Evolutionary conservation across 2,888 invertebrate genomes (phyloP).

Genomic region (Melanargia galathea): DNA sequence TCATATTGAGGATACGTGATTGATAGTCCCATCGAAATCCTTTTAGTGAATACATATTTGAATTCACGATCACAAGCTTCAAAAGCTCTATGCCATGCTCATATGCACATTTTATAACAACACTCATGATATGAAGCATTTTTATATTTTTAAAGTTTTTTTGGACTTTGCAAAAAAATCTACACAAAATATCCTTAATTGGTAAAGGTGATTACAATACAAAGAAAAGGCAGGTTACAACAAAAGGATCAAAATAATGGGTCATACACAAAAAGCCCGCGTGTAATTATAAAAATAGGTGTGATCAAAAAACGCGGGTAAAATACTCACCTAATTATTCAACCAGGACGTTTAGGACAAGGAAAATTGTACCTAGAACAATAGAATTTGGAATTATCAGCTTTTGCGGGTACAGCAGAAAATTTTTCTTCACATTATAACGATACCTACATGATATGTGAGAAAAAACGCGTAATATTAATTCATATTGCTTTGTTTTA

Average conservation of each 20-base stretch:
- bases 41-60: slow-evolving; percentile 1
- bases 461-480: slow-evolving; percentile 51
- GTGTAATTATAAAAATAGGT: slow-evolving; percentile 33
- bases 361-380: slow-evolving; percentile 64
- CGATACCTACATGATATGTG: slow-evolving; percentile 55
- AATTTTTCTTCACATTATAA: not conserved
- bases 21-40: slow-evolving; percentile 1
- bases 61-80: not conserved
- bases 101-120: not conserved
- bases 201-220: not conserved
- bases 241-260: not conserved
- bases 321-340: slow-evolving; percentile 60
- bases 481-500: slow-evolving; percentile 41
- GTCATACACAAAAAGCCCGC: slow-evolving; percentile 19
- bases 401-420: not conserved
- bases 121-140: too few species aligned
- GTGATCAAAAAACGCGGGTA: slow-evolving; percentile 41
- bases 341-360: slow-evolving; percentile 52
- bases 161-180: not conserved
- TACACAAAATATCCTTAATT: not conserved
- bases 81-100: not conserved
- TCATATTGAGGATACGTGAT: slow-evolving; percentile 11
- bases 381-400: slow-evolving; percentile 44
- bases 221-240: not conserved
- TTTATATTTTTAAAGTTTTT: too few species aligned